Percentiles rank a stretch among this genome's conserved stretches.
Conservation (phyloP, 2,888 invertebrate species). For the Trichopoda pennipes region DNA sequence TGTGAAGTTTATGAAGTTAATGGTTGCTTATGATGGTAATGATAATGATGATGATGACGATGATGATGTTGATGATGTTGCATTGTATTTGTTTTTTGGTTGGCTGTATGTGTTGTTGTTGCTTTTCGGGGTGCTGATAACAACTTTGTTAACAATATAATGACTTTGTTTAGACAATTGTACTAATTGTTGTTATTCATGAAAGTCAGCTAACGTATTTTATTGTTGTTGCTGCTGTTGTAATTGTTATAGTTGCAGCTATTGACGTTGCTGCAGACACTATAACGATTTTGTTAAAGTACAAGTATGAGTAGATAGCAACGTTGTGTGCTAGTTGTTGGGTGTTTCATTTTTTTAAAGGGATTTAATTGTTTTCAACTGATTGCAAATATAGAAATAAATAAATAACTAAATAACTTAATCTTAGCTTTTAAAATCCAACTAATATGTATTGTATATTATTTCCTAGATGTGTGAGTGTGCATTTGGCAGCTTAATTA, state of each 20-base stretch:
- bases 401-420: constrained; percentile 16
- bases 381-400: constrained; percentile 11
- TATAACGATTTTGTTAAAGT: constrained; percentile 12
- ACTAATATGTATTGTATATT: background rate
- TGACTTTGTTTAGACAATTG: constrained; percentile 69
- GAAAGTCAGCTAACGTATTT: constrained; percentile 39
- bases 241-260: constrained; percentile 2
- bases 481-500: constrained; percentile 62
- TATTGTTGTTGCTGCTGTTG: background rate
- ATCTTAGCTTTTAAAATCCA: constrained; percentile 9
- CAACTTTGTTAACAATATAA: constrained; percentile 68
- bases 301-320: background rate
- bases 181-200: constrained; percentile 67
- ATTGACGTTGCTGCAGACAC: constrained; percentile 28
- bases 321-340: constrained; percentile 13
- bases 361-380: constrained; percentile 29
- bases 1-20: constrained; percentile 47
- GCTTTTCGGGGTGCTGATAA: constrained; percentile 63
- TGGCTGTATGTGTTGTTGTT: constrained; percentile 47
- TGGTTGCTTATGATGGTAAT: constrained; percentile 43
- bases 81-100: constrained; percentile 19
- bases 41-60: background rate
- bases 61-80: constrained; percentile 43
- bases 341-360: background rate
- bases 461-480: constrained; percentile 38